Conservation (phyloP, 1,140 invertebrate species). For the Trichonephila clavata region DNA sequence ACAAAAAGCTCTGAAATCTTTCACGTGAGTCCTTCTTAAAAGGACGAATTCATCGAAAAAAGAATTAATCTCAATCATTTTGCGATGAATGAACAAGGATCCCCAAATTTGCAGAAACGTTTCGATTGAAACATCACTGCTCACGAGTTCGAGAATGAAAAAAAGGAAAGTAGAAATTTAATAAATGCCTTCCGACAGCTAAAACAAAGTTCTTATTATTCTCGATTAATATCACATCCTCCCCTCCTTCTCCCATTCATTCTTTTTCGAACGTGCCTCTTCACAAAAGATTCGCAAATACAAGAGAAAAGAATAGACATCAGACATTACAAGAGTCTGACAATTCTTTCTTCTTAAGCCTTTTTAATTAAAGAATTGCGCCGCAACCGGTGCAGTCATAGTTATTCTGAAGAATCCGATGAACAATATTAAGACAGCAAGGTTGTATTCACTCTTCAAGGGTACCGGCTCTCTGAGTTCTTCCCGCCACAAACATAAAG, state of each 20-base stretch:
- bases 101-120: background rate
- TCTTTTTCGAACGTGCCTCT: background rate
- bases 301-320: constrained; percentile 28
- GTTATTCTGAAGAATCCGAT: background rate
- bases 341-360: background rate
- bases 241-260: background rate
- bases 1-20: background rate
- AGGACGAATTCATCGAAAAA: background rate
- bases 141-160: background rate
- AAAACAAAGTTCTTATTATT: constrained; percentile 42
- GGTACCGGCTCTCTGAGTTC: constrained; percentile 8
- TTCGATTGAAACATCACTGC: constrained; percentile 12
- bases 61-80: background rate
- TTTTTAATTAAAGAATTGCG: constrained; percentile 61
- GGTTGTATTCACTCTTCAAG: constrained; percentile 49
- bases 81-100: background rate
- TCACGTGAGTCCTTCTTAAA: background rate
- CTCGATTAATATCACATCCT: background rate
- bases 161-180: background rate
- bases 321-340: constrained; percentile 43
- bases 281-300: constrained; percentile 29
- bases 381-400: constrained; percentile 13
- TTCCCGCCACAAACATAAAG: constrained; percentile 17
- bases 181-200: constrained; percentile 50
- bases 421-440: constrained; percentile 47